Base-by-base conservation (phyloP, 2,113 vertebrate species). In the Rallus limicola region DNA sequence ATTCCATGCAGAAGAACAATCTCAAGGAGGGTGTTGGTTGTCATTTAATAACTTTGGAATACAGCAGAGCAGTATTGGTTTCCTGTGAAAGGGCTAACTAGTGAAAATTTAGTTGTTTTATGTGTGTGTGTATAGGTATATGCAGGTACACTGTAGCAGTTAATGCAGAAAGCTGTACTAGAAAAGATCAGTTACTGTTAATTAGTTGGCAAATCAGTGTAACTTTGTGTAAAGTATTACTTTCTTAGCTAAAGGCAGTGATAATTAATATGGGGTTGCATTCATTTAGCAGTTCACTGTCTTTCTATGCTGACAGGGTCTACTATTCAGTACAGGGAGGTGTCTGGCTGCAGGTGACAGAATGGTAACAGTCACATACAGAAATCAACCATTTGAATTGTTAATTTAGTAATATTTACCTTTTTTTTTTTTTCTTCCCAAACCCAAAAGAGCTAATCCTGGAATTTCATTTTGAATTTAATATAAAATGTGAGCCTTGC, bases 11-110 rank as follows among this genome's bases (percentile, higher is more conserved):
- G 21, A 63, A 26, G 12, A 69, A 28, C 19, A 20, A 31, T 82
- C 71, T 92, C 23, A 82, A 36, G 65, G 58, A 33, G 15, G 1
- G 0, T 75, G 4, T 60, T 86, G 8, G 5, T 82, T 81, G 62
- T 50, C 53, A n/a, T 16, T 44, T 91, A 48, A 21, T 80, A 72
- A 65, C 2, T 63, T 63, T 3, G 2, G 13, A 84, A 55, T 67
- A 31, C 8, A 38, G 60, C 19, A 87, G 46, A 52, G 36, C 46
- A 68, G 0, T 68, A 63, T 8, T 0, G 0, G 19, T 82, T 93
- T 78, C 14, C 77, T 78, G 31, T 81, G 16, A 13, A 65, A 78
- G 36, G 36, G 29, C 12, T 62, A 21, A 59, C 44, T 38, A 70
- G 25, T 28, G 33, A 69, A 44, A 53, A 26, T 15, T 78, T 13